phyloP scores from a whole-genome alignment of 2,113 vertebrate species.

The Hypanus sabinus region DNA sequence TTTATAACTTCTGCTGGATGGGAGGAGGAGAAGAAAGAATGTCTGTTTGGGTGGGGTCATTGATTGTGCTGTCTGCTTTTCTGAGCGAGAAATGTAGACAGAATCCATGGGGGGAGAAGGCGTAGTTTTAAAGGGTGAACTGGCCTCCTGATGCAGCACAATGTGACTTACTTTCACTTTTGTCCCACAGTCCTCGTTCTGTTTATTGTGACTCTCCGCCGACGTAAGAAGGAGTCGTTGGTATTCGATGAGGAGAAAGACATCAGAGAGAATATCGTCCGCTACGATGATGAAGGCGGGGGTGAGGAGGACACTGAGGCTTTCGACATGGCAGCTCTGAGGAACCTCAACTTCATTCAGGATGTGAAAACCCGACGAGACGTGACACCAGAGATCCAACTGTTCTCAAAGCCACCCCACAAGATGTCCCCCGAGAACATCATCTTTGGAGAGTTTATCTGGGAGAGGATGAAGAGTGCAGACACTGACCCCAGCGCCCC shows the following conservation, averaged over 20 bases:
- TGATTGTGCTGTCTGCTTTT: too few relatives aligned
- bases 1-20: too few relatives aligned
- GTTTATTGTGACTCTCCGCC: slow-evolving; percentile 80
- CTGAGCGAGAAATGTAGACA: too few relatives aligned
- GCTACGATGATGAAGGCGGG: slow-evolving; percentile 90
- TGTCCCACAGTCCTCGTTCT: slow-evolving; percentile 74
- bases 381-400: slow-evolving; percentile 82
- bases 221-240: slow-evolving; percentile 81
- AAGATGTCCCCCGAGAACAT: slow-evolving; percentile 78
- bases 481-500: slow-evolving; percentile 81
- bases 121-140: too few relatives aligned
- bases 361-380: slow-evolving; percentile 78
- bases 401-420: slow-evolving; percentile 72
- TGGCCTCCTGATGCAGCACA: background rate
- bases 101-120: too few relatives aligned
- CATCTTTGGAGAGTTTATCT: slow-evolving; percentile 91
- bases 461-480: slow-evolving; percentile 88
- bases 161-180: slow-evolving; percentile 37
- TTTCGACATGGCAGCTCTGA: slow-evolving; percentile 87
- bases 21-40: too few relatives aligned
- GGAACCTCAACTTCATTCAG: slow-evolving; percentile 80
- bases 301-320: slow-evolving; percentile 95
- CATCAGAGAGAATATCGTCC: slow-evolving; percentile 86
- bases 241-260: slow-evolving; percentile 90
- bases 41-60: too few relatives aligned